These are phyloP conservation scores for Hemistola chrysoprasaria DNA, from an alignment of 2,888 invertebrate genomes.

Conservation along the genomic window DNA sequence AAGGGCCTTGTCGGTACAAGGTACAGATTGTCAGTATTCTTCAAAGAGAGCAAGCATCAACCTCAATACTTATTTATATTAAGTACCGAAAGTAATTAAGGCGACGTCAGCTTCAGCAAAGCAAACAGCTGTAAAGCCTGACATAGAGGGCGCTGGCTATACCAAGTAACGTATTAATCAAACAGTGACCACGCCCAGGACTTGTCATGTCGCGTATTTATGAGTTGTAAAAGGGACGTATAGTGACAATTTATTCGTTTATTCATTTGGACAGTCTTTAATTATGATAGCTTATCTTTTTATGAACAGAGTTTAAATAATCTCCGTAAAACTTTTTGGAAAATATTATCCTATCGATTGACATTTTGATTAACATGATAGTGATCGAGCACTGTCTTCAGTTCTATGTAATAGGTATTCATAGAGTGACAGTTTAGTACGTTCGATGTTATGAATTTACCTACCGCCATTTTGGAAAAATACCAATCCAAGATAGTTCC, in stretches of 20 bases:
- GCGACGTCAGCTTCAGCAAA: constrained; percentile 54
- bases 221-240: constrained; percentile 67
- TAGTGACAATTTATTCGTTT: constrained; percentile 4
- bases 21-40: no score
- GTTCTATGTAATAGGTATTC: no score
- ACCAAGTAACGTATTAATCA: constrained; percentile 72
- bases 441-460: no score
- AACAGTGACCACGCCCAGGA: constrained; percentile 66
- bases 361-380: no score
- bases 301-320: no score
- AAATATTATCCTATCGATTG: no score
- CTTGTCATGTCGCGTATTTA: constrained; percentile 66
- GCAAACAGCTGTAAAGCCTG: constrained; percentile 40
- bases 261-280: constrained; percentile 7
- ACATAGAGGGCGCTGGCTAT: constrained; percentile 56
- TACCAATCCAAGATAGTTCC: no score
- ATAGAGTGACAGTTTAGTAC: no score
- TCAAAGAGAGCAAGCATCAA: constrained; percentile 8
- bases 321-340: no score
- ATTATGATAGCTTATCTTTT: neutral
- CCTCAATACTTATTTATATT: constrained; percentile 44
- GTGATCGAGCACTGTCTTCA: no score
- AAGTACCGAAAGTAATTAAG: constrained; percentile 68
- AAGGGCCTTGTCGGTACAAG: no score
- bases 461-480: no score